Evolutionary conservation across 2,888 invertebrate species (phyloP).

Genomic region (Synanthedon tipuliformis): DNA sequence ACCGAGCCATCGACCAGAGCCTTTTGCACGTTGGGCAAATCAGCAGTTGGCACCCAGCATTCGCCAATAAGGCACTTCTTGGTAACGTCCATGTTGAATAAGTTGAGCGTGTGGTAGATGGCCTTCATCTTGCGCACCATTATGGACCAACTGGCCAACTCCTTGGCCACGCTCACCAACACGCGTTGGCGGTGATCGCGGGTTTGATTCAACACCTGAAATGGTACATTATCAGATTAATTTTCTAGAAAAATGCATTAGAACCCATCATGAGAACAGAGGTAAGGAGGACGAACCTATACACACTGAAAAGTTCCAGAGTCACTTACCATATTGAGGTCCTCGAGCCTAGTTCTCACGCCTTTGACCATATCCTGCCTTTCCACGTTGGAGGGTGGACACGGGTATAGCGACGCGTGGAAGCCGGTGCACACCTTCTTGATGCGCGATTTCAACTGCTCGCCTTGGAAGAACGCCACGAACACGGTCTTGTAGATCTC

Average conservation of each 20-base stretch:
- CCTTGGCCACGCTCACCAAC: slow-evolving; percentile 87
- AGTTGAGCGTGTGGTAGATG: slow-evolving; percentile 89
- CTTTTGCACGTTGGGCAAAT: slow-evolving; percentile 80
- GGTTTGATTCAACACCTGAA: slow-evolving; percentile 88
- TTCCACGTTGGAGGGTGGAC: slow-evolving; percentile 87
- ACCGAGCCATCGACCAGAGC: slow-evolving; percentile 86
- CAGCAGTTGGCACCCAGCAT: slow-evolving; percentile 83
- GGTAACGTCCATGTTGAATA: slow-evolving; percentile 89
- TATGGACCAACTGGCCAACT: slow-evolving; percentile 88
- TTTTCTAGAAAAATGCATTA: not conserved
- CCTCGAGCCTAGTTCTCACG: slow-evolving; percentile 89
- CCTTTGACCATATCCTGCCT: slow-evolving; percentile 91
- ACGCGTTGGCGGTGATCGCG: slow-evolving; percentile 92
- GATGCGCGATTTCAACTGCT: slow-evolving; percentile 88
- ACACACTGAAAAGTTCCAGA: no score
- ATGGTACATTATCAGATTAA: not conserved
- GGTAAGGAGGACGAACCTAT: no score
- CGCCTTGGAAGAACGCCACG: slow-evolving; percentile 91
- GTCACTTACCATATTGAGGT: slow-evolving; percentile 77
- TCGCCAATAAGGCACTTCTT: slow-evolving; percentile 89
- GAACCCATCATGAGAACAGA: not conserved
- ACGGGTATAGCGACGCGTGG: slow-evolving; percentile 92
- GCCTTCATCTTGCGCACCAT: slow-evolving; percentile 94
- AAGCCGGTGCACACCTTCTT: slow-evolving; percentile 95
- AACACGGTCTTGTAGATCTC: slow-evolving; percentile 91